A percentile compares a stretch with the other conserved stretches of the same genome.
Conservation (phyloP, 2,888 invertebrate species). For the Oscheius sp. region DNA sequence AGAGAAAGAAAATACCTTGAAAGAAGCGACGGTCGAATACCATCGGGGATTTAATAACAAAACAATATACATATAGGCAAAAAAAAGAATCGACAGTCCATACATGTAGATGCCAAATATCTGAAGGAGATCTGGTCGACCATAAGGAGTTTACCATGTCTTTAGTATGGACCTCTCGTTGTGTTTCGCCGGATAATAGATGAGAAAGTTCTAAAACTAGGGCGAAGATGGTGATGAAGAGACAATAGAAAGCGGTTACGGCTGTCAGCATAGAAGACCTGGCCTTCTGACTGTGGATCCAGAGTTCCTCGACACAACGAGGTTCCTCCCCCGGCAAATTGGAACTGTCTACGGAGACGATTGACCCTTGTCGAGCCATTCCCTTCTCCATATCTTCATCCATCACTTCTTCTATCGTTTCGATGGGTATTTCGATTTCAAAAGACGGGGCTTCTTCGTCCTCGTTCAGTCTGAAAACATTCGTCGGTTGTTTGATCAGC, state of each 20-base stretch:
- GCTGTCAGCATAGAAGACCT: constrained; percentile 59
- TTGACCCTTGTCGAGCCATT: neutral
- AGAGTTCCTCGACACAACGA: constrained; percentile 38
- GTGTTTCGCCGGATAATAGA: constrained; percentile 57
- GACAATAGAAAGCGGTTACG: constrained; percentile 57
- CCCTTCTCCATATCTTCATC: constrained; percentile 2
- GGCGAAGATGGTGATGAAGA: constrained; percentile 62
- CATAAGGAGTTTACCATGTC: constrained; percentile 50
- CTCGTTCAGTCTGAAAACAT: neutral
- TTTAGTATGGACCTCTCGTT: constrained; percentile 53
- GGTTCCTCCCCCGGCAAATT: constrained; percentile 24
- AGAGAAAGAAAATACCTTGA: constrained; percentile 16
- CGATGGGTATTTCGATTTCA: neutral
- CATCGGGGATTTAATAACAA: constrained; percentile 62
- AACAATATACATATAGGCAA: constrained; percentile 64
- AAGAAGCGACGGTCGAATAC: constrained; percentile 47
- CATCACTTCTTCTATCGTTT: neutral
- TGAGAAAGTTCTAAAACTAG: constrained; percentile 65
- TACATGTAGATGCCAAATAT: constrained; percentile 68
- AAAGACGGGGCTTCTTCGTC: neutral
- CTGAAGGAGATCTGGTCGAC: constrained; percentile 35
- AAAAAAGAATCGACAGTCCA: constrained; percentile 59
- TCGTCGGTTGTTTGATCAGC: constrained; percentile 5
- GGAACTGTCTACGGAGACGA: constrained; percentile 20
- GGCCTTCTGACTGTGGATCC: constrained; percentile 45